phyloP scores from a whole-genome alignment of 2,113 vertebrate genomes.

The Calyptomena viridis region DNA sequence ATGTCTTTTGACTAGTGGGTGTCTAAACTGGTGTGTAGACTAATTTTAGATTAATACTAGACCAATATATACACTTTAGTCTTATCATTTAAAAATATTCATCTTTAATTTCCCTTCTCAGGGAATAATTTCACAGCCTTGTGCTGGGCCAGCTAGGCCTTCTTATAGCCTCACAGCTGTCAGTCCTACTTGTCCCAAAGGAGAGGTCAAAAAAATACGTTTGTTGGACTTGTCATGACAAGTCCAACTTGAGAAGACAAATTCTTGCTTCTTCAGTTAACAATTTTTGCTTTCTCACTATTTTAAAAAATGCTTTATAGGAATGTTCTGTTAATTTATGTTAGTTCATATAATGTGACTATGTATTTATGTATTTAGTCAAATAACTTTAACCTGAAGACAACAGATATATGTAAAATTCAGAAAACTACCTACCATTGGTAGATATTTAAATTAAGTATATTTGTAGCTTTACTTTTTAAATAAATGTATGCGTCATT shows the following conservation, averaged over 20 bases:
- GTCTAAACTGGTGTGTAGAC: not conserved
- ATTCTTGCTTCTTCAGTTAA: not conserved
- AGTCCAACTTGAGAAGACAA: not conserved
- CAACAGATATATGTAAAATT: not conserved
- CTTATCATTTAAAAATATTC: not conserved
- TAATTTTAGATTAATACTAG: not conserved
- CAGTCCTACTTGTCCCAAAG: too few species aligned
- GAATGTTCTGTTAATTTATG: not conserved
- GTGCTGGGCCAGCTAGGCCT: too few species aligned
- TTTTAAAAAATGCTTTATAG: not conserved
- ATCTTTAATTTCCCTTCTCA: too few species aligned
- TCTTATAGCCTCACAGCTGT: too few species aligned
- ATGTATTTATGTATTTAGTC: not conserved
- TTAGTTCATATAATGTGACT: not conserved
- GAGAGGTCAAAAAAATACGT: too few species aligned
- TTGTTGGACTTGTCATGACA: too few species aligned
- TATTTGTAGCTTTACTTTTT: not conserved
- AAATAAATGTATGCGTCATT: not conserved
- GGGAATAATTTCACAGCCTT: too few species aligned
- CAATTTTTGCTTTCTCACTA: not conserved
- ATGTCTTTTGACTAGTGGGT: not conserved
- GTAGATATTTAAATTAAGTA: not conserved
- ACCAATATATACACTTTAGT: not conserved
- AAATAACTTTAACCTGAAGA: not conserved
- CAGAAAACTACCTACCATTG: not conserved